Conservation (phyloP, 2,113 vertebrate species). For the Bos indicus region DNA sequence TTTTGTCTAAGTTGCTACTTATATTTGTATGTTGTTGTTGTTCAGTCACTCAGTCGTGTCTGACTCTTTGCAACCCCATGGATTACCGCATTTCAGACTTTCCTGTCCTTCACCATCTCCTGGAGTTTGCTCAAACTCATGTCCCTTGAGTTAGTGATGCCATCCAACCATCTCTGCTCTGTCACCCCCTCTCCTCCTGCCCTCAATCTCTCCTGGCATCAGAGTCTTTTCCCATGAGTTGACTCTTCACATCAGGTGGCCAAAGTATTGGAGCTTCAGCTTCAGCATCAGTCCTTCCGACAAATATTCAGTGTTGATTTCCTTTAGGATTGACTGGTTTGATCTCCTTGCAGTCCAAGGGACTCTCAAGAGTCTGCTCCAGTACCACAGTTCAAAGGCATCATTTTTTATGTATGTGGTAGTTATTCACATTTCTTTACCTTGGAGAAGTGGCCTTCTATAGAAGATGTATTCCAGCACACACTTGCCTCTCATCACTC, state of each 20-base stretch:
- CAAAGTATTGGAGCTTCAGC: background rate
- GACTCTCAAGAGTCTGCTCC: background rate
- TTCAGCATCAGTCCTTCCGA: background rate
- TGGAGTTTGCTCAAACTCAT: background rate
- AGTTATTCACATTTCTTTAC: background rate
- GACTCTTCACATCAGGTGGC: background rate
- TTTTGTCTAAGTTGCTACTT: background rate
- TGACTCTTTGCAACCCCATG: background rate
- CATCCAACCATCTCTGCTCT: background rate
- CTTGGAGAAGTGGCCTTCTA: background rate
- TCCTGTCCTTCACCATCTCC: background rate
- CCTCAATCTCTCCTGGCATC: background rate
- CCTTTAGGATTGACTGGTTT: background rate
- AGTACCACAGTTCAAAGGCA: background rate
- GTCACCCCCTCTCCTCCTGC: background rate
- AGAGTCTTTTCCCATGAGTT: background rate
- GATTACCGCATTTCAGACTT: background rate
- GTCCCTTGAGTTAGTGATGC: background rate
- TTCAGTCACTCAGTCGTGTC: background rate
- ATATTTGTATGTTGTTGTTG: background rate
- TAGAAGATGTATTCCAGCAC: background rate
- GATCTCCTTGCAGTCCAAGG: background rate
- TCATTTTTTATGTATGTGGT: background rate
- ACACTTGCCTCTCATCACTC: background rate
- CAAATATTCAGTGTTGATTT: background rate